These are phyloP conservation scores for Monodelphis domestica DNA, from an alignment of 2,797 vertebrate genomes.

Conservation along the genomic window DNA sequence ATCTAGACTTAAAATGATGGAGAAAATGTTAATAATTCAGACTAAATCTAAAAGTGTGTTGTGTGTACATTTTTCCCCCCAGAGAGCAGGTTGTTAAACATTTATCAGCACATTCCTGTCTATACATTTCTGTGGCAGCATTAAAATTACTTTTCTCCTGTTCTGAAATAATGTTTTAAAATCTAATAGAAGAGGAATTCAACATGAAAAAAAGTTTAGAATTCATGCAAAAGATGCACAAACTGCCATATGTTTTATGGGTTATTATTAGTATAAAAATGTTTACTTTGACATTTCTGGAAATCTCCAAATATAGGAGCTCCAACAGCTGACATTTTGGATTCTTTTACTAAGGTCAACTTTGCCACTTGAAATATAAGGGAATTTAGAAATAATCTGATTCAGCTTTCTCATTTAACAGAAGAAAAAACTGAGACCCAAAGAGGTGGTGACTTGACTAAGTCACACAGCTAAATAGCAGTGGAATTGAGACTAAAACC, in stretches of 20 bases:
- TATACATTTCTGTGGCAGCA: background rate
- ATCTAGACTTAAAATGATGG: background rate
- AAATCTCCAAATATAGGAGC: background rate
- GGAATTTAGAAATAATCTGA: background rate
- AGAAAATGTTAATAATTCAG: too few species aligned
- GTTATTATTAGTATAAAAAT: background rate
- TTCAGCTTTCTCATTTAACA: background rate
- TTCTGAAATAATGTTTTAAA: background rate
- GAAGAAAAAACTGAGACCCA: background rate
- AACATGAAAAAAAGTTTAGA: background rate
- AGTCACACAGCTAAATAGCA: background rate
- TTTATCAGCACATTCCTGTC: background rate
- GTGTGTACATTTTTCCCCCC: fast-evolving
- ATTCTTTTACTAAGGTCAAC: background rate
- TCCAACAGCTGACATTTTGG: background rate
- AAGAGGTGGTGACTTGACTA: background rate
- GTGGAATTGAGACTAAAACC: background rate
- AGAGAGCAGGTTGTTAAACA: background rate
- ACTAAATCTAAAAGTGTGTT: background rate
- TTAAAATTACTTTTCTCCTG: background rate
- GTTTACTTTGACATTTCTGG: background rate
- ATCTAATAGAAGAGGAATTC: background rate
- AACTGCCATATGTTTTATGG: background rate
- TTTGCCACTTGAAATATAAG: background rate
- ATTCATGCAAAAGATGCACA: background rate